A percentile compares a stretch with the other conserved stretches of the same genome.
Evolutionary conservation across 2,113 vertebrate species (phyloP).

Genomic region (Girardinichthys multiradiatus): DNA sequence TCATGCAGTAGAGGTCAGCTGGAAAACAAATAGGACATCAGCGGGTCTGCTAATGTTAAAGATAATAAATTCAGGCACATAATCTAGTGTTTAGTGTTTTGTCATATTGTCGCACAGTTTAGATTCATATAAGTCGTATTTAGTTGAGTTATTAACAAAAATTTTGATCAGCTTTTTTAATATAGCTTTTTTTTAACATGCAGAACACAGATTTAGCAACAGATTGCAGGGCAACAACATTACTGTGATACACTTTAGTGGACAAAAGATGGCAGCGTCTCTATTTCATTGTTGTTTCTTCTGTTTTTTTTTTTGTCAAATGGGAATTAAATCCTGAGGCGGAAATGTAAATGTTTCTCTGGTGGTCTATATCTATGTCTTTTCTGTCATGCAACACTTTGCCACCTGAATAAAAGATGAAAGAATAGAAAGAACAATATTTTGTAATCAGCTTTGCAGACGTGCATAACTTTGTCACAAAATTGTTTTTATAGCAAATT

Average conservation of each 20-base stretch:
- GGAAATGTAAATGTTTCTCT: too few species aligned
- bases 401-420: neutral
- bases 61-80: too few species aligned
- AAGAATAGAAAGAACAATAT: neutral
- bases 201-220: neutral
- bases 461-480: too few species aligned
- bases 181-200: neutral
- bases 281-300: neutral
- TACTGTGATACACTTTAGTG: conserved; percentile 4
- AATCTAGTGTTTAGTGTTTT: too few species aligned
- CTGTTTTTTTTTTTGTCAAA: neutral
- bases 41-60: too few species aligned
- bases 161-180: neutral
- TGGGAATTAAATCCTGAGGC: neutral
- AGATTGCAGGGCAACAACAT: neutral
- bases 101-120: neutral
- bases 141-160: neutral
- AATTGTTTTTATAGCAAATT: too few species aligned
- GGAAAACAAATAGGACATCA: too few species aligned
- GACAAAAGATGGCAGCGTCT: conserved; percentile 50
- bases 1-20: too few species aligned
- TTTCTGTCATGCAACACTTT: too few species aligned
- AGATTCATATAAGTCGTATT: neutral
- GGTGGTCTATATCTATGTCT: too few species aligned
- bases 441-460: too few species aligned